These are phyloP conservation scores for Drosophila miranda DNA, from an alignment of 1,140 invertebrate genomes.

Conservation along the genomic window DNA sequence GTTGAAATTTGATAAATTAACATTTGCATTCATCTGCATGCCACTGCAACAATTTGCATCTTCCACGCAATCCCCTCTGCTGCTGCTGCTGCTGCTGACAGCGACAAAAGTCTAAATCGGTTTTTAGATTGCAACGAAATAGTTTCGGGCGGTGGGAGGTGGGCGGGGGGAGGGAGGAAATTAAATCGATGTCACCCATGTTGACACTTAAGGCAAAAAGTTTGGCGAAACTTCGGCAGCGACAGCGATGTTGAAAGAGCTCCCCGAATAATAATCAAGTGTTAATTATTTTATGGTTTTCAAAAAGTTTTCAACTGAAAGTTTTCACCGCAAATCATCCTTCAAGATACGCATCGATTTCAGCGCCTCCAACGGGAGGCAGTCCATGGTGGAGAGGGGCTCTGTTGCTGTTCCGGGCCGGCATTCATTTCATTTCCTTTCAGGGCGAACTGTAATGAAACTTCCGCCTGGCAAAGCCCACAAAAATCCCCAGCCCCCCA, in stretches of 20 bases:
- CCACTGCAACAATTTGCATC: conserved; percentile 11
- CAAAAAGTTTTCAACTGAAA: conserved; percentile 72
- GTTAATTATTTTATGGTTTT: conserved; percentile 82
- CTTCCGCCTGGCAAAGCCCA: conserved; percentile 50
- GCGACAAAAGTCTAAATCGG: conserved; percentile 48
- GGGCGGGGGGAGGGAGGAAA: conserved; percentile 31
- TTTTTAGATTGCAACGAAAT: conserved; percentile 69
- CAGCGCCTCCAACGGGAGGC: conserved; percentile 17
- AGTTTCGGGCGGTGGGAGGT: neutral
- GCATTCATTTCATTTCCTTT: conserved; percentile 63
- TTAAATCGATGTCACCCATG: conserved; percentile 69
- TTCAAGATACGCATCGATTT: conserved; percentile 81
- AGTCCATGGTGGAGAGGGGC: too few relatives aligned
- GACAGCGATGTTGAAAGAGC: neutral
- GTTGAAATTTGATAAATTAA: conserved; percentile 71
- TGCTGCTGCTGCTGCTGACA: conserved; percentile 6
- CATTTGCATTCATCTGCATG: conserved; percentile 66
- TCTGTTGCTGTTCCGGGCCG: neutral
- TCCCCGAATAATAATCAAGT: conserved; percentile 81
- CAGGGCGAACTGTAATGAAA: conserved; percentile 75
- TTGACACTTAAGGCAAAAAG: conserved; percentile 56
- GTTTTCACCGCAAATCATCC: conserved; percentile 76
- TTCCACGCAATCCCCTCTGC: too few relatives aligned
- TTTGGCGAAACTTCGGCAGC: conserved; percentile 33
- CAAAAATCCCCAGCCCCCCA: neutral